phyloP scores from a whole-genome alignment of 2,888 invertebrate genomes.

The Empis livida region DNA sequence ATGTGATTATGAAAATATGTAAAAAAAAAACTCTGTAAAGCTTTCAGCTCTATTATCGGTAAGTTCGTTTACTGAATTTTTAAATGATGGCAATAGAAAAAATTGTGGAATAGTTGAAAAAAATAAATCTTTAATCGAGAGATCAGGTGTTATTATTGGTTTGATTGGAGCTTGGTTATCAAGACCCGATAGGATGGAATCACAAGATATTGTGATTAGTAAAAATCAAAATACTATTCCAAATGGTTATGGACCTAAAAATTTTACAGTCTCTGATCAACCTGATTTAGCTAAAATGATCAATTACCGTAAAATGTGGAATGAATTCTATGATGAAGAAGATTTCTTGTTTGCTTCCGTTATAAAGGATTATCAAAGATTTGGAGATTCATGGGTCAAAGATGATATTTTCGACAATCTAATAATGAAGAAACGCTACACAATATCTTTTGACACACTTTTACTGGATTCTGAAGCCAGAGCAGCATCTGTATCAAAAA shows the following conservation, averaged over 20 bases:
- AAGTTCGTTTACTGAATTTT: conserved; percentile 42
- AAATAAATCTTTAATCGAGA: conserved; percentile 32
- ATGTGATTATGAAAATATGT: no score
- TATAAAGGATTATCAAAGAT: conserved; percentile 1
- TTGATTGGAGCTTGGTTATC: conserved; percentile 38
- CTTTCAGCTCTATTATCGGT: conserved; percentile 41
- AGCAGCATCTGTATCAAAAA: conserved; percentile 37
- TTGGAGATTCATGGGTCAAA: conserved; percentile 18
- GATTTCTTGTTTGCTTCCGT: conserved; percentile 8
- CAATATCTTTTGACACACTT: conserved; percentile 46
- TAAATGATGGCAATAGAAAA: conserved; percentile 43
- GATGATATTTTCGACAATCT: conserved; percentile 29
- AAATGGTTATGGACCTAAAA: conserved; percentile 36
- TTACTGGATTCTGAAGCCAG: conserved; percentile 48
- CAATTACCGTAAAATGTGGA: conserved; percentile 14
- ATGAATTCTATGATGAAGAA: conserved; percentile 18
- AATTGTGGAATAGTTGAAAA: conserved; percentile 38
- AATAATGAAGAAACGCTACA: conserved; percentile 35
- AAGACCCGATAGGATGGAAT: conserved; percentile 40
- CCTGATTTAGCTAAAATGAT: not conserved
- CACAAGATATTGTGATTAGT: conserved; percentile 38
- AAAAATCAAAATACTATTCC: conserved; percentile 37
- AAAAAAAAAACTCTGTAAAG: no score
- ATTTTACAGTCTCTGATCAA: conserved; percentile 7
- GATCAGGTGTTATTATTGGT: conserved; percentile 39